Percentiles rank a stretch among this genome's conserved stretches.
Evolutionary conservation across 2,888 invertebrate species (phyloP).

Genomic region (Eristalis intricaria): DNA sequence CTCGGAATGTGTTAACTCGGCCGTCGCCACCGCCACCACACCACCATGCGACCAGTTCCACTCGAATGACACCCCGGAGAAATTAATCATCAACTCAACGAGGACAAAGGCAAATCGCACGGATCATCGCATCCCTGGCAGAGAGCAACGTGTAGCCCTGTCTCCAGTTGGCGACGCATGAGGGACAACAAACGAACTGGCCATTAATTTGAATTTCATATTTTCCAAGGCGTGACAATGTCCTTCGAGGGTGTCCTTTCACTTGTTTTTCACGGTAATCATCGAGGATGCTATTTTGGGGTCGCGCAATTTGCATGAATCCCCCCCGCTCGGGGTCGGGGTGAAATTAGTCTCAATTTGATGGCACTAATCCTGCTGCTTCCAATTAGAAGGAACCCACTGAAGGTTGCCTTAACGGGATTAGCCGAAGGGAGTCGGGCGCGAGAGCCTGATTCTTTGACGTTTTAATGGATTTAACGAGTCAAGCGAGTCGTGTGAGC

Average conservation of each 20-base stretch:
- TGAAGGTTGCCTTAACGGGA: conserved; percentile 9
- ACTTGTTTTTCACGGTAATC: background rate
- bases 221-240: background rate
- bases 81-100: conserved; percentile 56
- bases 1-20: conserved; percentile 35
- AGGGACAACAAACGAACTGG: background rate
- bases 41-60: conserved; percentile 1
- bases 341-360: conserved; percentile 42
- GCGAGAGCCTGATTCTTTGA: background rate
- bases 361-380: conserved; percentile 15
- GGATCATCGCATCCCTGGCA: conserved; percentile 29
- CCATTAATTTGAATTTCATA: conserved; percentile 32
- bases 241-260: background rate
- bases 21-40: conserved; percentile 27
- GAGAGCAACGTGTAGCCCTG: background rate
- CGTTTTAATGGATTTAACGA: conserved; percentile 29
- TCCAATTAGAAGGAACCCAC: conserved; percentile 21
- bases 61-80: conserved; percentile 61
- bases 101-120: conserved; percentile 6
- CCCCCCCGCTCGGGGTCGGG: background rate
- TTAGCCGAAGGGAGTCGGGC: background rate
- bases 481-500: conserved; percentile 4
- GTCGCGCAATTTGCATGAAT: background rate
- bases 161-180: background rate
- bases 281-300: background rate